Evolutionary conservation across 2,797 vertebrate genomes (phyloP).

Genomic region (Poeciliopsis turneri): DNA sequence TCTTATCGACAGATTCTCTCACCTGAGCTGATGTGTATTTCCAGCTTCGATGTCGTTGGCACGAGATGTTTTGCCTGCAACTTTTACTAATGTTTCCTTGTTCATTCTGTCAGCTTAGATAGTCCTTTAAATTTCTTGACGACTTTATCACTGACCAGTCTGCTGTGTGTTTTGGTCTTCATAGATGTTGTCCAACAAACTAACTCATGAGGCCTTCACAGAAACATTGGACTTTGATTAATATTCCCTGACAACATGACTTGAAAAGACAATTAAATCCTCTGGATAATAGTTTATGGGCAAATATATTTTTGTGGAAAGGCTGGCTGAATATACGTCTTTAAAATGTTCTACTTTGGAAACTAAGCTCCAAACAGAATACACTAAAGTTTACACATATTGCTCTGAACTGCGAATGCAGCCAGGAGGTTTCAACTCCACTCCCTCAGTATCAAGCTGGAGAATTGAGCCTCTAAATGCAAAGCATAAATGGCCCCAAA

Average conservation of each 20-base stretch:
- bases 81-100: neutral
- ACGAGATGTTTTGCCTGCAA: neutral
- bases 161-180: neutral
- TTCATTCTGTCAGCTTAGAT: neutral
- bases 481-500: slow-evolving; percentile 82
- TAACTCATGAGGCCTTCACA: neutral
- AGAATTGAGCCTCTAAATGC: slow-evolving; percentile 77
- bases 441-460: slow-evolving; percentile 58
- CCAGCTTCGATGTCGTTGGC: neutral
- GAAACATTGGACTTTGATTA: neutral
- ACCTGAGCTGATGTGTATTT: neutral
- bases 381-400: slow-evolving; percentile 37
- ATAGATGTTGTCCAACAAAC: neutral
- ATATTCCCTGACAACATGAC: neutral
- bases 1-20: neutral
- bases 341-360: neutral
- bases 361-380: neutral
- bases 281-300: neutral
- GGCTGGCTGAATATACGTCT: neutral
- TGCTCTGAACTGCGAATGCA: slow-evolving; percentile 53
- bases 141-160: neutral
- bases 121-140: too few relatives aligned
- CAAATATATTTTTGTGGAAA: neutral
- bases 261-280: neutral
- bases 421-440: slow-evolving; percentile 10